phyloP scores from a whole-genome alignment of 2,888 invertebrate species.

The Byasa hedistus region DNA sequence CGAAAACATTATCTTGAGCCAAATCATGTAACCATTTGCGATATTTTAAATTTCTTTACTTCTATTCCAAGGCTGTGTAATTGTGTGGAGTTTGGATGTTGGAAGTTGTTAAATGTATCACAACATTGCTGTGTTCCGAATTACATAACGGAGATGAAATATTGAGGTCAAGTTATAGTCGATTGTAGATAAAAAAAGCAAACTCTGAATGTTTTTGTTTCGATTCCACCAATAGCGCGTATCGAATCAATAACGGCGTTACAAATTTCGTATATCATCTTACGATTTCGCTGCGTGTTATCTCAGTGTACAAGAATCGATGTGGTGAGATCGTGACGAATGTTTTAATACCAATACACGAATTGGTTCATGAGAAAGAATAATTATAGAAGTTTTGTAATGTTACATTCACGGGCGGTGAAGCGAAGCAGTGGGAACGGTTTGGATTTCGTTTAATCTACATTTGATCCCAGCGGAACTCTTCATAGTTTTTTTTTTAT shows the following conservation, averaged over 20 bases:
- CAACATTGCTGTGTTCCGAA: too few species aligned
- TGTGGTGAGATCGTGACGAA: constrained; percentile 65
- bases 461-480: constrained; percentile 68
- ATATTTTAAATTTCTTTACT: too few species aligned
- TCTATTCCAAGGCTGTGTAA: too few species aligned
- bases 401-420: constrained; percentile 64
- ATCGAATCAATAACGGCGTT: constrained; percentile 44
- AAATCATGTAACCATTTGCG: too few species aligned
- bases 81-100: too few species aligned
- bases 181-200: neutral
- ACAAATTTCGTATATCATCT: constrained; percentile 56
- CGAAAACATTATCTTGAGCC: too few species aligned
- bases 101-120: too few species aligned
- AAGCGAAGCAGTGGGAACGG: constrained; percentile 76
- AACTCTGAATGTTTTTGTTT: constrained; percentile 26
- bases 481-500: constrained; percentile 52
- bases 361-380: constrained; percentile 73
- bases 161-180: too few species aligned
- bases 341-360: constrained; percentile 71
- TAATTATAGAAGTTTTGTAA: constrained; percentile 68
- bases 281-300: constrained; percentile 56
- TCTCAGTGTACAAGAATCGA: constrained; percentile 53
- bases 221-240: constrained; percentile 29
- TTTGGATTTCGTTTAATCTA: constrained; percentile 66
- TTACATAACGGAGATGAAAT: too few species aligned